Evolutionary conservation across 1,140 invertebrate genomes (phyloP).

Genomic region (Pantala flavescens): DNA sequence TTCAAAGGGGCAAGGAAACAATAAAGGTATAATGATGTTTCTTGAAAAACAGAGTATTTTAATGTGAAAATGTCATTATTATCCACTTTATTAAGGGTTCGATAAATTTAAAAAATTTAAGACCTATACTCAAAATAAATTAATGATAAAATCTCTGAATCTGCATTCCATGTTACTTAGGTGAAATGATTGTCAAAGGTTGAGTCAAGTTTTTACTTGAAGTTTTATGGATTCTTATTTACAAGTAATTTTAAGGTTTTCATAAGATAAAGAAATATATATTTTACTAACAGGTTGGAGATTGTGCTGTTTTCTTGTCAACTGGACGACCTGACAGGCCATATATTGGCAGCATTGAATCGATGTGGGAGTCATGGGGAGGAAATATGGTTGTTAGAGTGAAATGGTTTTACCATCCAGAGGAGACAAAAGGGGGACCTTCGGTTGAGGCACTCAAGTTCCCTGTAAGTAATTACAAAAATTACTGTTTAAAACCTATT

Average conservation of each 20-base stretch:
- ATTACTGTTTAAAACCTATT: too few relatives aligned
- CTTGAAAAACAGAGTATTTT: background rate
- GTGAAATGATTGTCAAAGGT: background rate
- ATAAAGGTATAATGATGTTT: conserved; percentile 50
- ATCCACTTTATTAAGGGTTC: conserved; percentile 13
- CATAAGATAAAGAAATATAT: too few relatives aligned
- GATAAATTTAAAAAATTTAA: background rate
- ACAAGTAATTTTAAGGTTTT: background rate
- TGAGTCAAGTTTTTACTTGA: background rate
- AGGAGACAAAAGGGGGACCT: conserved; percentile 71
- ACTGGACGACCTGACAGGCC: conserved; percentile 78
- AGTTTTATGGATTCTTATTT: too few relatives aligned
- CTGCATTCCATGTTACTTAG: background rate
- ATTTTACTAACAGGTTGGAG: conserved; percentile 55
- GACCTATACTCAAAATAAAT: too few relatives aligned
- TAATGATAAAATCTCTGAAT: too few relatives aligned
- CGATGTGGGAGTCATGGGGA: conserved; percentile 80
- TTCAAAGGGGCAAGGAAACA: conserved; percentile 71
- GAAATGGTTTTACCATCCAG: conserved; percentile 94
- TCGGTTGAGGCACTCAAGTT: conserved; percentile 45
- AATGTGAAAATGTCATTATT: background rate
- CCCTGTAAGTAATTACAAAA: conserved; percentile 45
- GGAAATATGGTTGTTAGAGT: conserved; percentile 84
- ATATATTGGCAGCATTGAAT: conserved; percentile 81
- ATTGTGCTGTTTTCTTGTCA: conserved; percentile 83